Evolutionary conservation across 2,888 invertebrate genomes (phyloP), one percentile per base, ranked within the genome.

Genomic region (Polyommatus icarus): DNA sequence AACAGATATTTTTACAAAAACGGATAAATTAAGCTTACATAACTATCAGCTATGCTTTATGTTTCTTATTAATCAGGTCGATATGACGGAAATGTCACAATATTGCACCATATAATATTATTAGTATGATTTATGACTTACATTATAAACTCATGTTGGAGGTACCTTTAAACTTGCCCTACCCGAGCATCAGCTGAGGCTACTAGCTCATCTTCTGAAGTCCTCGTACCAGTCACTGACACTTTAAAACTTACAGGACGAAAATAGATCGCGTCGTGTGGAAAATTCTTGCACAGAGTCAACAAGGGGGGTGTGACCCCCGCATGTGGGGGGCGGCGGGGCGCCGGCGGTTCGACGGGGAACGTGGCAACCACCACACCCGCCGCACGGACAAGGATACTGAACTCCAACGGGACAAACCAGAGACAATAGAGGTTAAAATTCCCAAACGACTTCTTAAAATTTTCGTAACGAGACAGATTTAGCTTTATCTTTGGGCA

Each of bases 181-280:
- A 46, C 10, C 46, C 40, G 10, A 46, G 46, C 10, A 12, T 12
- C 12, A 46, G 46, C 46, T 46, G 46, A 0, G 46, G 46, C 20
- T 20, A 20, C 20, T n/a, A 20, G 20, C 46, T 46, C 46, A 46
- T 20, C 15, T 59, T n/a, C 59, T 59, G 59, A 54, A 82, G 83
- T 83, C 83, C 81, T 84, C 82, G 54, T 18, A 54, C 54, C 54
- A 54, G 18, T 18, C 7, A n/a, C 20, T 18, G 0, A 83, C 80
- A 84, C 67, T 85, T 15, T 75, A 54, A 54, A 75, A 75, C 75
- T 54, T 29, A 40, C 7, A 50, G 29, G 12, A 24, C 75, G 50
- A 75, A 54, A 54, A 75, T 75, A 75, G 75, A 75, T 18, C 29
- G 50, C 5, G 15, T 24, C 2, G 75, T 50, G 54, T 75, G 75